These are phyloP conservation scores for Takifugu ocellatus DNA, from an alignment of 2,797 vertebrate species.

Conservation along the genomic window DNA sequence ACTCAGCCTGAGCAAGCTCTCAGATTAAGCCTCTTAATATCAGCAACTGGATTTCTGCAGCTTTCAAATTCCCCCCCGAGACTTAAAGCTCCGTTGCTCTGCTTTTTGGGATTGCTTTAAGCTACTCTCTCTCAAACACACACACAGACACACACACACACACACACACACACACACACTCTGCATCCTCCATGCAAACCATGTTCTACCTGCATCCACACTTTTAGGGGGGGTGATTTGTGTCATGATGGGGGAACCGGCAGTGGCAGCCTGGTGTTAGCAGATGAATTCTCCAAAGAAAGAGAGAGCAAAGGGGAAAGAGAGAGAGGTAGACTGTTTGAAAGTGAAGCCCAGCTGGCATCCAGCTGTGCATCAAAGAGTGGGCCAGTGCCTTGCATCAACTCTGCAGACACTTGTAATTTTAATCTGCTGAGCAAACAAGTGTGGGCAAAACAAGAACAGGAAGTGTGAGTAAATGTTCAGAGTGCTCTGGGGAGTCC, in stretches of 20 bases:
- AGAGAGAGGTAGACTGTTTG: conserved; percentile 7
- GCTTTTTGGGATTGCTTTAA: conserved; percentile 65
- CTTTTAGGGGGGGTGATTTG: conserved; percentile 50
- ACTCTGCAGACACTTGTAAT: conserved; percentile 36
- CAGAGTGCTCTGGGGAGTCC: no score
- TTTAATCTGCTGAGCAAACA: conserved; percentile 31
- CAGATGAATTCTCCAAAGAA: conserved; percentile 35
- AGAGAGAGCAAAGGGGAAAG: conserved; percentile 27
- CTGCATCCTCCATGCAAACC: conserved; percentile 15
- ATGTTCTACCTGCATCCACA: conserved; percentile 45
- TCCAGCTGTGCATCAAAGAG: conserved; percentile 48
- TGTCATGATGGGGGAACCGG: conserved; percentile 41
- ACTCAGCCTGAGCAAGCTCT: conserved; percentile 72
- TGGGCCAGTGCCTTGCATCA: conserved; percentile 52
- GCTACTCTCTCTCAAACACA: conserved; percentile 42
- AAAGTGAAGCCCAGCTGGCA: conserved; percentile 67
- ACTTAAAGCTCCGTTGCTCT: conserved; percentile 68
- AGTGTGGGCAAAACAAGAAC: conserved; percentile 7
- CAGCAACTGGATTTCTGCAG: conserved; percentile 74
- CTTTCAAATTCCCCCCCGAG: conserved; percentile 69
- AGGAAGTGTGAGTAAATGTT: no score
- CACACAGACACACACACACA: no score
- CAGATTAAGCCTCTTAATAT: conserved; percentile 83
- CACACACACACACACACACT: neutral
- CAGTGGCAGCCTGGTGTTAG: conserved; percentile 29